phyloP scores from a whole-genome alignment of 2,888 invertebrate species.

The Microdon myrmicae region DNA sequence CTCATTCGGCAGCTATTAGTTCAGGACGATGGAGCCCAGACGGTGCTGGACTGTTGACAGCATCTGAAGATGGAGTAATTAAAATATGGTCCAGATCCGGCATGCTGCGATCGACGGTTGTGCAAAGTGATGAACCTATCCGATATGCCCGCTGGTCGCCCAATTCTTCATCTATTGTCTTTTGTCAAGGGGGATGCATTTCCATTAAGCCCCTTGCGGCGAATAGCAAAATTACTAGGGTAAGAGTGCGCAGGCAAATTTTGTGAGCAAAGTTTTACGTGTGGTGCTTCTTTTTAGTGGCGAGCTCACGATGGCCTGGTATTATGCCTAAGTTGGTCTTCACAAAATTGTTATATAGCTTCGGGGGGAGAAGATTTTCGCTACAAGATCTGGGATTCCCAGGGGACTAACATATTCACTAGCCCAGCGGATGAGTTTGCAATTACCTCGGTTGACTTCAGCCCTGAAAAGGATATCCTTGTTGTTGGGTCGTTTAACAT shows the following conservation, averaged over 20 bases:
- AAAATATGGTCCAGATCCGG: constrained; percentile 98
- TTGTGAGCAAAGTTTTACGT: background rate
- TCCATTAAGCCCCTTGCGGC: constrained; percentile 79
- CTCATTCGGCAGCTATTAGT: constrained; percentile 91
- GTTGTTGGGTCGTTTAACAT: constrained; percentile 94
- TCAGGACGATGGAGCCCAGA: constrained; percentile 94
- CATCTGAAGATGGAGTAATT: constrained; percentile 95
- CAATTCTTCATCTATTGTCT: constrained; percentile 75
- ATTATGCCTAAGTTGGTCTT: constrained; percentile 94
- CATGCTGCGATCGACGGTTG: constrained; percentile 88
- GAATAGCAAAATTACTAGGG: constrained; percentile 78
- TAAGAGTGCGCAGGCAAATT: constrained; percentile 58
- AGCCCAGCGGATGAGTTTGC: constrained; percentile 90
- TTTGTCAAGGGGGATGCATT: constrained; percentile 75
- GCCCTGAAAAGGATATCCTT: constrained; percentile 89
- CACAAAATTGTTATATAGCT: constrained; percentile 87
- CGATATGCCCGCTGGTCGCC: constrained; percentile 88
- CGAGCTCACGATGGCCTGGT: constrained; percentile 95
- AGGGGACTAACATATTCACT: constrained; percentile 86
- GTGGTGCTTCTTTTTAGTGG: constrained; percentile 74
- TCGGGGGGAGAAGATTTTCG: constrained; percentile 96
- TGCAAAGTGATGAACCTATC: constrained; percentile 84
- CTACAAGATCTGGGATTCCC: constrained; percentile 88
- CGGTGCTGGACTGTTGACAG: constrained; percentile 92
- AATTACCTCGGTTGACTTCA: constrained; percentile 90